Evolutionary conservation across 2,113 vertebrate genomes (phyloP).

Genomic region (Calyptommatus sinebrachiatus): DNA sequence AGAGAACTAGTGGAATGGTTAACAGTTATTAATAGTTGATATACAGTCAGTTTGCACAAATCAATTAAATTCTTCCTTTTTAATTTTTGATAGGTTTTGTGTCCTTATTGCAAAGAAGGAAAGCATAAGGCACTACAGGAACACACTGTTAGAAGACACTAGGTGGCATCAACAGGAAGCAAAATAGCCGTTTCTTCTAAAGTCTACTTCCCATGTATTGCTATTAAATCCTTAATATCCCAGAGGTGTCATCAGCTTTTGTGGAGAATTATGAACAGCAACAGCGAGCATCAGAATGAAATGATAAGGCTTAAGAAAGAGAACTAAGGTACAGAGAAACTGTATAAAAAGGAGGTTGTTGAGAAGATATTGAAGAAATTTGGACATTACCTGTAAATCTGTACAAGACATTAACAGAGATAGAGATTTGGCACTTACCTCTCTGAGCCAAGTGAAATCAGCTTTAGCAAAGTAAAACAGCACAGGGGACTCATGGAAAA

Average conservation of each 20-base stretch:
- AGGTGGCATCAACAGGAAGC: constrained; percentile 66
- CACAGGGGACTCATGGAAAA: too few relatives aligned
- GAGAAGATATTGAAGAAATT: background rate
- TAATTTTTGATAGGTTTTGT: background rate
- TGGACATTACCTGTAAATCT: background rate
- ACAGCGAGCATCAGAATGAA: constrained; percentile 40
- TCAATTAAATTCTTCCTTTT: too few relatives aligned
- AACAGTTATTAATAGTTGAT: too few relatives aligned
- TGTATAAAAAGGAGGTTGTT: constrained; percentile 32
- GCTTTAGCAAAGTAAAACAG: background rate
- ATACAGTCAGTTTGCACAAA: background rate
- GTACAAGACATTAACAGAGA: constrained; percentile 28
- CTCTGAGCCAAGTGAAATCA: constrained; percentile 27
- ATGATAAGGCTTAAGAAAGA: constrained; percentile 32
- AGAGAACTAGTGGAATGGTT: too few relatives aligned
- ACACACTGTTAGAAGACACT: constrained; percentile 53
- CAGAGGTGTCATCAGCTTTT: background rate
- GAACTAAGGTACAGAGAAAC: constrained; percentile 28
- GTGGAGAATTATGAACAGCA: constrained; percentile 25
- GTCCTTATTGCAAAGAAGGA: background rate
- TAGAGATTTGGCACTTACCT: constrained; percentile 24
- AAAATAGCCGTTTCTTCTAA: background rate
- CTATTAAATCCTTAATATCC: constrained; percentile 28
- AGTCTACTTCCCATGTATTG: background rate
- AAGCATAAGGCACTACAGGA: background rate